Conservation (phyloP, 1,140 invertebrate genomes). For the Papilio machaon region DNA sequence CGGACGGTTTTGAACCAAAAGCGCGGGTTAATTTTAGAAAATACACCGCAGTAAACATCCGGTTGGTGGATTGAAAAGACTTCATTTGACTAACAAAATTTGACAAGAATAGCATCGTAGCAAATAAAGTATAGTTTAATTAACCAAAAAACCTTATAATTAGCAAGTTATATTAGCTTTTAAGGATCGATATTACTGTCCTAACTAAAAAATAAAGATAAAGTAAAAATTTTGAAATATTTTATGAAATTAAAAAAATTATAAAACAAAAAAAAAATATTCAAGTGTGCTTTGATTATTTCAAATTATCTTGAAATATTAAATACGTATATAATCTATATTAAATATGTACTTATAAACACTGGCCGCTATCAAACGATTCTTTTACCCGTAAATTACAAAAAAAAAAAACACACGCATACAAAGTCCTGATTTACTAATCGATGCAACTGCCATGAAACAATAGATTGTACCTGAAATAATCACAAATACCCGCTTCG, state of each 20-base stretch:
- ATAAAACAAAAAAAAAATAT: too few species aligned
- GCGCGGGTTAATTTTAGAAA: slow-evolving; percentile 38
- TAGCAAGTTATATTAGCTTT: background rate
- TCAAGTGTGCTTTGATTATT: background rate
- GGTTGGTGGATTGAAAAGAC: slow-evolving; percentile 48
- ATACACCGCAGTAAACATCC: slow-evolving; percentile 57
- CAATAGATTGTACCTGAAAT: slow-evolving; percentile 60
- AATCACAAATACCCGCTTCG: slow-evolving; percentile 51
- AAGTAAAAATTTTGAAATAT: too few species aligned
- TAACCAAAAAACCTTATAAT: slow-evolving; percentile 33
- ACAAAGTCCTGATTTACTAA: slow-evolving; percentile 24
- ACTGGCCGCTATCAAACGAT: background rate
- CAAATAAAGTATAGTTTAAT: background rate
- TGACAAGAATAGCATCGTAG: slow-evolving; percentile 39
- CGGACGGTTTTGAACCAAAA: slow-evolving; percentile 26
- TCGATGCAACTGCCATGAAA: slow-evolving; percentile 60
- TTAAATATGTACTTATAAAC: background rate
- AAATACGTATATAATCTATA: background rate
- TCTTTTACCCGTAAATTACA: background rate
- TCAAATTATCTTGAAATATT: background rate
- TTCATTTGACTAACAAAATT: slow-evolving; percentile 58
- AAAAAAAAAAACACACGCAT: slow-evolving; percentile 30
- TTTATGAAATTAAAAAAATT: too few species aligned
- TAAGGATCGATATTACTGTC: too few species aligned
- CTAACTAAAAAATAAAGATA: too few species aligned